Base-by-base conservation (phyloP, 1,140 invertebrate species). In the Calephelis nemesis region DNA sequence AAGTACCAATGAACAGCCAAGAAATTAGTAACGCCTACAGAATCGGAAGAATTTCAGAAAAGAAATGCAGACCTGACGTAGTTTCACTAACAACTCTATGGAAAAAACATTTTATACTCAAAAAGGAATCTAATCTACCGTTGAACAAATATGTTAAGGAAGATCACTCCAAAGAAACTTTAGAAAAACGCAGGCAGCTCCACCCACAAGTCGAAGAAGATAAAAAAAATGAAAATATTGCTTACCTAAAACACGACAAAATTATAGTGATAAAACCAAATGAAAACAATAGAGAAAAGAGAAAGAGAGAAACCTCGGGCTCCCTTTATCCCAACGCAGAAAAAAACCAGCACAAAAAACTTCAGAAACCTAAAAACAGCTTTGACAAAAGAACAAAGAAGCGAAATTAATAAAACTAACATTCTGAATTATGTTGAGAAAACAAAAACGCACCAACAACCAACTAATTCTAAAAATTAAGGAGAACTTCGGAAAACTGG, bases 201-300 rank as follows among this genome's bases (percentile, higher is more conserved):
- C 62, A 69, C 11, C 39, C 62, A 60, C 54, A 69, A 65, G 42
- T 69, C 4, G 68, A 64, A 64, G 68, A 58, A 58, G 68, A 69
- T 39, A 69, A 42, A 30, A 64, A 64, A 54, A 69, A 64, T 13
- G 68, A 62, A 19, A 72, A 72, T 40, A 66, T 58, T 47, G 71
- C 71, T 19, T 72, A 52, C 30, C 45, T 68, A 48, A 65, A 62
- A 65, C n/a, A 69, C 12, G 71, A 72, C 13, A 72, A 72, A 65
- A 19, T 72, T n/a, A n/a, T 69, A 54, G 47, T 68, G 10, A 69
- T 66, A 58, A 47, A 62, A 62, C 54, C 45, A 13, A 66, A 7
- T 45, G 13, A 65, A 12, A 68, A 42, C 13, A 48, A 48, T 40
- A 19, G 54, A 54, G 58, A 67, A 11, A 67, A 67, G 62, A 60